Evolutionary conservation across 2,113 vertebrate species (phyloP), one percentile per base, ranked within the genome.

Genomic region (Camelus bactrianus): DNA sequence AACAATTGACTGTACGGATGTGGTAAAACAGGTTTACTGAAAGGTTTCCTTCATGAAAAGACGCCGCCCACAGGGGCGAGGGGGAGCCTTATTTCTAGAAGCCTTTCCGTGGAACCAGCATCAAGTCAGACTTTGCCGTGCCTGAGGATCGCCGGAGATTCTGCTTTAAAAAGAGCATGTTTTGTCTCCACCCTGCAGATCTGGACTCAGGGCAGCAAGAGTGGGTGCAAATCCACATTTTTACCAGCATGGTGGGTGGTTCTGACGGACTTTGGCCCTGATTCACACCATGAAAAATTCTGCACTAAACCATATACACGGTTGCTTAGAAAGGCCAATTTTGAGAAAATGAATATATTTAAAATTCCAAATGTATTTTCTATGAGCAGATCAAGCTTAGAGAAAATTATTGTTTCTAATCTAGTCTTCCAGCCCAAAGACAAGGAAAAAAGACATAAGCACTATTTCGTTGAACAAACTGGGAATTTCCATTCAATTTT

Each of bases 391-490:
- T 86, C 30, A 54, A 92, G 56, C 58, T 54, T 14, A 54, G 72
- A 91, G 77, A 65, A 93, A 94, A 73, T 85, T 56, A 72, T 70
- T 58, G 58, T 79, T 90, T 96, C 89, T 85, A 69, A 84, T 90
- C 50, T 35, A n/a, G 72, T 76, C 87, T 38, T 79, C 64, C 60
- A 58, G 75, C 89, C 81, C 67, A 15, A n/a, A 54, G 35, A 64
- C 26, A 62, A 32, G 58, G 15, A 22, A 32, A 58, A 35, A 32
- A 64, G n/a, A 72, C n/a, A 16, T 5, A 42, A 0, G 75, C 50
- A 28, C 46, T 0, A 4, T 35, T 64, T 58, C 64, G 28, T 0
- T 65, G 81, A 86, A 35, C 1, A 42, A 56, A 16, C 95, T 95
- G 94, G 95, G 84, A 91, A 89, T 84, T 96, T 96, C 96, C 90